phyloP scores from a whole-genome alignment of 2,797 vertebrate species.

The Falco biarmicus region DNA sequence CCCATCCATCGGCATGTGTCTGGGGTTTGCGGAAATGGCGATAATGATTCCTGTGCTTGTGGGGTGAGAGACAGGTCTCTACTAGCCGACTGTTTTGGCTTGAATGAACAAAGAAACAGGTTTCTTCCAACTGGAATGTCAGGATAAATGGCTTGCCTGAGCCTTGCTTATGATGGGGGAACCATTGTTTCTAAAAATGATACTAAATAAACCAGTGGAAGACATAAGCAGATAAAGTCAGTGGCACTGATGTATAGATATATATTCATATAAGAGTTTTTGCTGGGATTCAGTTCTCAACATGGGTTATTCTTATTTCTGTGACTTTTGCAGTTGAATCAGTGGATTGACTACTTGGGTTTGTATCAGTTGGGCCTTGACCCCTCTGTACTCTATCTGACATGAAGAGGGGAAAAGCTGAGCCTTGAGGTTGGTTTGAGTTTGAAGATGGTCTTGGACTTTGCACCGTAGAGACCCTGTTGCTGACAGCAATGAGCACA shows the following conservation, averaged over 20 bases:
- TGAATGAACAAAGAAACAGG: neutral
- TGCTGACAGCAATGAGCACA: neutral
- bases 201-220: neutral
- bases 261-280: neutral
- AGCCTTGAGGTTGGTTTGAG: neutral
- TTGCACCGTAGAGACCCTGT: neutral
- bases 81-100: neutral
- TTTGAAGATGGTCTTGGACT: neutral
- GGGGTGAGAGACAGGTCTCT: neutral
- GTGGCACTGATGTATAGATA: fast-evolving
- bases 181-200: neutral
- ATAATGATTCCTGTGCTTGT: neutral
- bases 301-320: neutral
- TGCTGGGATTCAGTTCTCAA: neutral
- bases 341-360: neutral
- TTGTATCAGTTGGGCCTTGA: fast-evolving
- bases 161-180: neutral
- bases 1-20: fast-evolving
- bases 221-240: neutral
- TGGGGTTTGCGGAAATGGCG: neutral
- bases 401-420: neutral
- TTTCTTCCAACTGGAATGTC: neutral
- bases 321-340: neutral
- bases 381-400: neutral
- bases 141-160: neutral